phyloP scores from a whole-genome alignment of 1,140 invertebrate genomes.

The Psix sp. region DNA sequence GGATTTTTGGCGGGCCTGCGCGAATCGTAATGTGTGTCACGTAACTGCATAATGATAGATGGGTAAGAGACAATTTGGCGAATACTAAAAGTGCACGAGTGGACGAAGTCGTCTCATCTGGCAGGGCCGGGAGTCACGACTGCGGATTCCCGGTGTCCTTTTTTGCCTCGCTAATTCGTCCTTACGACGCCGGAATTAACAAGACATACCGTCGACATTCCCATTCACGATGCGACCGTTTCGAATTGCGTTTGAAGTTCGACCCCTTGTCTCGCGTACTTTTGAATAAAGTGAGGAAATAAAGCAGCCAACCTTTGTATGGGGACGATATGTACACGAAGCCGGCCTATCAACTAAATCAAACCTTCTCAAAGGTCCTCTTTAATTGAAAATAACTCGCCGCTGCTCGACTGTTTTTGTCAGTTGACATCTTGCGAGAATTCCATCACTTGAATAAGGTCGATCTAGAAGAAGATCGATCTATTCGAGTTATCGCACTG shows the following conservation, averaged over 20 bases:
- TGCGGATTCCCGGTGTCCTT: slow-evolving; percentile 37
- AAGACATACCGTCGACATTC: slow-evolving; percentile 30
- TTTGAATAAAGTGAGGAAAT: slow-evolving; percentile 43
- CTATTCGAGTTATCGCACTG: too few relatives aligned
- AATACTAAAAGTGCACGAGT: slow-evolving; percentile 63
- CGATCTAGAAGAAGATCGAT: too few relatives aligned
- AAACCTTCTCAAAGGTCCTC: slow-evolving; percentile 19
- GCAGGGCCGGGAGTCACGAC: slow-evolving; percentile 43
- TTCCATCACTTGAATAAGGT: too few relatives aligned
- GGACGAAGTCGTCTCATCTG: slow-evolving; percentile 48
- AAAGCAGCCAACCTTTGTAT: slow-evolving; percentile 42
- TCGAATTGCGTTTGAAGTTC: slow-evolving; percentile 36
- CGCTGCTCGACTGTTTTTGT: too few relatives aligned
- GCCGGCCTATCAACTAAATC: slow-evolving; percentile 35
- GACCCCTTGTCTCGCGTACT: slow-evolving; percentile 29
- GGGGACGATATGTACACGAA: slow-evolving; percentile 8
- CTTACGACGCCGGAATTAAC: slow-evolving; percentile 50
- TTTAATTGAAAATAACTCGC: slow-evolving; percentile 43
- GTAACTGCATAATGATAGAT: slow-evolving; percentile 66
- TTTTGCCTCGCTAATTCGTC: slow-evolving; percentile 54
- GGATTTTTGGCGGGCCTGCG: slow-evolving; percentile 40
- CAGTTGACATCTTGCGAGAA: too few relatives aligned
- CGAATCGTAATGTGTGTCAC: slow-evolving; percentile 64
- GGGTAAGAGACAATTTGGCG: slow-evolving; percentile 58
- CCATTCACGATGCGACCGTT: slow-evolving; percentile 43